A percentile compares a stretch with the other conserved stretches of the same genome.
Evolutionary conservation across 2,888 invertebrate species (phyloP).

Genomic region (Hirtodrosophila alboralis): DNA sequence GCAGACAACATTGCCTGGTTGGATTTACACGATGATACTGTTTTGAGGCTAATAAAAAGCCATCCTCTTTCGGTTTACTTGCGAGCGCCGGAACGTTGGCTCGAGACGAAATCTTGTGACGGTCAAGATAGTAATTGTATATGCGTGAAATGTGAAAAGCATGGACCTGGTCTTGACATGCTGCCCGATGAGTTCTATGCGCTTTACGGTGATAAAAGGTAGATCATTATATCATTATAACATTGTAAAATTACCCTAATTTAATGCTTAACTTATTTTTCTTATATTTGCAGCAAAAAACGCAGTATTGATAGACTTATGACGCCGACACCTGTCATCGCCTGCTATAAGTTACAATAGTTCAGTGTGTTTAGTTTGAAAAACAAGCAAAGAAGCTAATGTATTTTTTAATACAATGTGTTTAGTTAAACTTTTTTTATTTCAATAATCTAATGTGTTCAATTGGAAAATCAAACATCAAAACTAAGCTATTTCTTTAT

Average conservation of each 20-base stretch:
- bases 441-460: too few relatives aligned
- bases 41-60: conserved; percentile 46
- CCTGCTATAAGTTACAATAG: conserved; percentile 31
- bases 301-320: conserved; percentile 17
- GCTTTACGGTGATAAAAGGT: conserved; percentile 74
- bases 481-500: too few relatives aligned
- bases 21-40: conserved; percentile 56
- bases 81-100: conserved; percentile 31
- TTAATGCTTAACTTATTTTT: not conserved
- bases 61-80: conserved; percentile 50
- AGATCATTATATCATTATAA: conserved; percentile 1
- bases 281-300: conserved; percentile 41
- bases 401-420: too few relatives aligned
- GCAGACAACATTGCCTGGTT: conserved; percentile 39
- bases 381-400: not conserved
- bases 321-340: conserved; percentile 19
- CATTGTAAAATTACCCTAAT: too few relatives aligned
- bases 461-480: too few relatives aligned
- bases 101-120: conserved; percentile 6
- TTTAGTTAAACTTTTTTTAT: too few relatives aligned
- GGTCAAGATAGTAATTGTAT: conserved; percentile 1
- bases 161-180: conserved; percentile 65
- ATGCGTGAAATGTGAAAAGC: conserved; percentile 26
- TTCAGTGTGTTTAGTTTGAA: too few relatives aligned
- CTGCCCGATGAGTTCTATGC: conserved; percentile 43